phyloP scores from a whole-genome alignment of 2,113 vertebrate genomes.

The Harpagus bidentatus region DNA sequence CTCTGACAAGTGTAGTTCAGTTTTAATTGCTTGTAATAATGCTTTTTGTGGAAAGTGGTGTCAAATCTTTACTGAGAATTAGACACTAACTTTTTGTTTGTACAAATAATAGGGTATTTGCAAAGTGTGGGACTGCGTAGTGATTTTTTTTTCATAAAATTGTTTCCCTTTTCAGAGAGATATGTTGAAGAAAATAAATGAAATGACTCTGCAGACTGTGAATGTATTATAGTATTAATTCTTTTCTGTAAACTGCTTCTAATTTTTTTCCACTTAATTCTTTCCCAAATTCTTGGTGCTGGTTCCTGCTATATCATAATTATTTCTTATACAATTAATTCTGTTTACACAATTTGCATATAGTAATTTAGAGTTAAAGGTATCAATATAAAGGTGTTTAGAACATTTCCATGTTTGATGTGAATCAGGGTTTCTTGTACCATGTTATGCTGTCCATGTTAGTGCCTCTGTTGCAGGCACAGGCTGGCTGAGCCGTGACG shows the following conservation, averaged over 20 bases:
- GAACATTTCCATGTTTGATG: not conserved
- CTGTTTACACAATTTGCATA: not conserved
- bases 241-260: not conserved
- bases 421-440: not conserved
- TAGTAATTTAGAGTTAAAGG: not conserved
- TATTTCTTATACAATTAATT: not conserved
- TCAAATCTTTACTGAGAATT: not conserved
- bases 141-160: not conserved
- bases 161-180: not conserved
- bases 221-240: not conserved
- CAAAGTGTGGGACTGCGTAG: not conserved
- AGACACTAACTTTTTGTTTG: not conserved
- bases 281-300: not conserved
- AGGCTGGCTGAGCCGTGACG: not conserved
- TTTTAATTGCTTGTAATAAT: not conserved
- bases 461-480: too few relatives aligned
- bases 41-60: not conserved
- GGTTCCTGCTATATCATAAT: not conserved
- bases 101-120: not conserved
- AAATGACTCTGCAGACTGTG: not conserved
- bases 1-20: not conserved
- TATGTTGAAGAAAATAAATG: not conserved
- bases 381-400: not conserved
- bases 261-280: not conserved
- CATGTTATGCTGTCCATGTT: accelerated